phyloP scores from a whole-genome alignment of 2,888 invertebrate species.

The Diaprepes abbreviatus region DNA sequence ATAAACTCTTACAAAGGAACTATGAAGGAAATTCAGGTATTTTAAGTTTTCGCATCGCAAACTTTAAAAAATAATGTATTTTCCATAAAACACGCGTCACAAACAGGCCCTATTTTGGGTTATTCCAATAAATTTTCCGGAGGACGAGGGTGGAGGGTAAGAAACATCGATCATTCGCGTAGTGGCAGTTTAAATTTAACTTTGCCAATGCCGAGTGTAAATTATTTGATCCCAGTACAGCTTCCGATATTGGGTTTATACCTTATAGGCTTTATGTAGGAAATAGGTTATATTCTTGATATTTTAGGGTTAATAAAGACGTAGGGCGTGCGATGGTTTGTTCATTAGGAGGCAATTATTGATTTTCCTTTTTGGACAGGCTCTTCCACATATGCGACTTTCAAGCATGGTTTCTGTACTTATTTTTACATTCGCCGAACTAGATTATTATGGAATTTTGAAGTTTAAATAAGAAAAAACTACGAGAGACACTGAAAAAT shows the following conservation, averaged over 20 bases:
- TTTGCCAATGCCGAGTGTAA: conserved; percentile 38
- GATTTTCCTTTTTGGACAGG: too few species aligned
- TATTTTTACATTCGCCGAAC: too few species aligned
- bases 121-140: conserved; percentile 21
- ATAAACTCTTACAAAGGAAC: too few species aligned
- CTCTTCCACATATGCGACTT: too few species aligned
- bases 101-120: conserved; percentile 5
- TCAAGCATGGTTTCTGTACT: too few species aligned
- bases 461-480: too few species aligned
- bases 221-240: conserved; percentile 25
- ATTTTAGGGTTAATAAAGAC: conserved; percentile 1
- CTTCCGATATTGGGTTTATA: conserved; percentile 25
- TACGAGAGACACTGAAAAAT: too few species aligned
- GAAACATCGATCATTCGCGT: conserved; percentile 36
- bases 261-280: background rate
- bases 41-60: too few species aligned
- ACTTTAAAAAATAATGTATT: background rate
- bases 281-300: background rate
- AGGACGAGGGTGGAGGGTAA: conserved; percentile 12
- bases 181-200: conserved; percentile 46
- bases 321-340: too few species aligned
- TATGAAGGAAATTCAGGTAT: too few species aligned
- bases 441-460: too few species aligned
- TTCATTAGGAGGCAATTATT: too few species aligned
- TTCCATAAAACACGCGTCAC: background rate